Evolutionary conservation across 2,888 invertebrate genomes (phyloP).

Genomic region (Microctonus hyperodae): DNA sequence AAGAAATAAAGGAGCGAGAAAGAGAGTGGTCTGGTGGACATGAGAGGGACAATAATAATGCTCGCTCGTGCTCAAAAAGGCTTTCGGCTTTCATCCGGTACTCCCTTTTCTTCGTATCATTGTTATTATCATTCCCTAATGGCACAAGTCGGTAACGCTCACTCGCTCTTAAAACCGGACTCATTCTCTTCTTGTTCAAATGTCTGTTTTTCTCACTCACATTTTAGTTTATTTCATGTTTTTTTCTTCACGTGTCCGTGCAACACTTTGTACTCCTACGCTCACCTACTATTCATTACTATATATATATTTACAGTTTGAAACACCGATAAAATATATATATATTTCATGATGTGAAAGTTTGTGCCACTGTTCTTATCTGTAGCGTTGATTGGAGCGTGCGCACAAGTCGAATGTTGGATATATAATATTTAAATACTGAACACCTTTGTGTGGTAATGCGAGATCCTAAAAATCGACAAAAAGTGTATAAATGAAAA

Average conservation of each 20-base stretch:
- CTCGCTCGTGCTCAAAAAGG: slow-evolving; percentile 30
- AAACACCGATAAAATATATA: neutral
- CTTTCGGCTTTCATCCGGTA: slow-evolving; percentile 13
- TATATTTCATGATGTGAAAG: neutral
- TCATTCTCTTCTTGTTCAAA: slow-evolving; percentile 17
- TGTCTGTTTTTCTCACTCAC: slow-evolving; percentile 14
- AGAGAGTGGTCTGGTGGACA: slow-evolving; percentile 22
- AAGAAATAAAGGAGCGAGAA: neutral
- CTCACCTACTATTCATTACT: neutral
- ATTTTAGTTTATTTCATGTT: neutral
- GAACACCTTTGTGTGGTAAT: neutral
- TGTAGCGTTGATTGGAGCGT: neutral
- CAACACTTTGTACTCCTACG: slow-evolving; percentile 3
- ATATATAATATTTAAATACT: neutral
- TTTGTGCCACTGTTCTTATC: neutral
- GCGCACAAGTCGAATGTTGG: neutral
- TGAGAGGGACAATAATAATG: slow-evolving; percentile 30
- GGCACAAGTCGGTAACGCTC: slow-evolving; percentile 25
- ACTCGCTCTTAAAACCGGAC: slow-evolving; percentile 10
- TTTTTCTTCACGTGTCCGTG: neutral
- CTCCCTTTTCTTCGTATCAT: slow-evolving; percentile 18
- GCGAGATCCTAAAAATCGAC: neutral
- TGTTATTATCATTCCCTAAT: slow-evolving; percentile 28
- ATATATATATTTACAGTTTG: neutral
- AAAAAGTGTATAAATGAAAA: neutral